phyloP scores from a whole-genome alignment of 2,797 vertebrate species.

The Poecilia velifera region DNA sequence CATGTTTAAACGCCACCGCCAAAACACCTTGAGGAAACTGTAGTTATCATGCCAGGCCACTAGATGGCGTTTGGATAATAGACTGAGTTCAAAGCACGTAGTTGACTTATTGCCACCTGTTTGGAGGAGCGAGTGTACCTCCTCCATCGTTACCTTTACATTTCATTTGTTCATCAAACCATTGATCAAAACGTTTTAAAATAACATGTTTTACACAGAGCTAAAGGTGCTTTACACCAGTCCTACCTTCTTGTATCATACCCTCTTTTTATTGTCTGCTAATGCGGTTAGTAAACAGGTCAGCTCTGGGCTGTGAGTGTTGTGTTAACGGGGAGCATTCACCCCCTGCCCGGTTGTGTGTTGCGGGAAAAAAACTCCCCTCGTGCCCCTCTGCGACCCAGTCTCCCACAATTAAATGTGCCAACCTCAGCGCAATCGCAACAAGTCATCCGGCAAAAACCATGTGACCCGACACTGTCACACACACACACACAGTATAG shows the following conservation, averaged over 20 bases:
- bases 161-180: neutral
- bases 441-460: constrained; percentile 74
- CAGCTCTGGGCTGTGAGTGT: constrained; percentile 43
- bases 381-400: constrained; percentile 39
- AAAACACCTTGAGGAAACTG: no score
- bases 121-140: neutral
- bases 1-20: no score
- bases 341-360: constrained; percentile 30
- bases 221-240: neutral
- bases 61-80: neutral
- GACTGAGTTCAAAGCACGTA: neutral
- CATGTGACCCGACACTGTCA: constrained; percentile 59
- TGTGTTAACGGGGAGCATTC: constrained; percentile 33
- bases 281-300: constrained; percentile 65
- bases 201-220: no score
- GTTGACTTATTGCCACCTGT: neutral
- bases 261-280: constrained; percentile 18
- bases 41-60: no score
- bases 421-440: constrained; percentile 76
- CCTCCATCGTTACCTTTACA: neutral
- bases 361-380: constrained; percentile 23
- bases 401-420: constrained; percentile 80
- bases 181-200: neutral
- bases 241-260: neutral
- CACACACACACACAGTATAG: constrained; percentile 22